These are phyloP conservation scores for Trypoxylus dichotomus DNA, from an alignment of 1,140 invertebrate species.

Conservation along the genomic window DNA sequence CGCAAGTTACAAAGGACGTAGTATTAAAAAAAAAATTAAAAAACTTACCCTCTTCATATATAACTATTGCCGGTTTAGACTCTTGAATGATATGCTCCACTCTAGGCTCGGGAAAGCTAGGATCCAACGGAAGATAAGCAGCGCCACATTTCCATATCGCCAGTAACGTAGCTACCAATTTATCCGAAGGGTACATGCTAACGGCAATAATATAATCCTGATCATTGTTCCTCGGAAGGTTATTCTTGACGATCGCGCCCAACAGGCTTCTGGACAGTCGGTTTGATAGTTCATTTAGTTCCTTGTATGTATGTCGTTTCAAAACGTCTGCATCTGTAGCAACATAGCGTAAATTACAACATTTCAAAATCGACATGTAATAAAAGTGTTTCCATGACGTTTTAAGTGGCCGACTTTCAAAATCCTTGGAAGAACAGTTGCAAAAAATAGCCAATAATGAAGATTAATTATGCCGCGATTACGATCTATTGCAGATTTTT, in stretches of 20 bases:
- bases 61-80: constrained; percentile 68
- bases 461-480: constrained; percentile 3
- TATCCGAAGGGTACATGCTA: constrained; percentile 73
- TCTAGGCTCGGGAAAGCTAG: constrained; percentile 71
- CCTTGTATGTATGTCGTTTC: constrained; percentile 54
- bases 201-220: constrained; percentile 73
- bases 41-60: constrained; percentile 61
- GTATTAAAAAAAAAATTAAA: not conserved
- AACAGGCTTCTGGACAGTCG: constrained; percentile 61
- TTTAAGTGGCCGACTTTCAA: not conserved
- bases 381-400: not conserved
- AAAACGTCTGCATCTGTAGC: constrained; percentile 13
- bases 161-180: constrained; percentile 68
- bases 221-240: constrained; percentile 59
- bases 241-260: constrained; percentile 51
- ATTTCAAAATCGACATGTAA: not conserved
- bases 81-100: constrained; percentile 78
- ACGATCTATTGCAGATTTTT: not conserved
- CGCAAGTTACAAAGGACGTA: too few species aligned
- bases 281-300: constrained; percentile 64
- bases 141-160: constrained; percentile 80
- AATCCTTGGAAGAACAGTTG: not conserved
- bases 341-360: constrained; percentile 22
- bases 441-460: constrained; percentile 14
- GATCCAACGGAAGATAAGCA: constrained; percentile 80